These are phyloP conservation scores for Thecophora atra DNA, from an alignment of 2,888 invertebrate species.

Conservation along the genomic window DNA sequence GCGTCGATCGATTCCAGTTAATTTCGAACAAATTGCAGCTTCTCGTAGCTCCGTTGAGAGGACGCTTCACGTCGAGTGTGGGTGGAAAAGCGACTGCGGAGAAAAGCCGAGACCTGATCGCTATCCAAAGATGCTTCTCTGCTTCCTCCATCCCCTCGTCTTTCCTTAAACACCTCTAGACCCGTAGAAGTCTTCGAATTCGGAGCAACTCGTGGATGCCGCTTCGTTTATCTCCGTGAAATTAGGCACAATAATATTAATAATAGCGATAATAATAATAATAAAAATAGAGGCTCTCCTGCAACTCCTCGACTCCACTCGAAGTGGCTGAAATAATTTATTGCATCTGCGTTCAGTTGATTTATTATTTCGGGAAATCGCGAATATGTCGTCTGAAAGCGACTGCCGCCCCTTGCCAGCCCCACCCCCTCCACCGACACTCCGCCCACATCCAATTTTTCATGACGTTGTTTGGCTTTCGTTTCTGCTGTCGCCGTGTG, in stretches of 20 bases:
- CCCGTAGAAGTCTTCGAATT: too few species aligned
- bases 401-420: not conserved
- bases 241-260: too few species aligned
- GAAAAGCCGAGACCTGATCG: not conserved
- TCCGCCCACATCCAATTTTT: slow-evolving; percentile 32
- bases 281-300: not conserved
- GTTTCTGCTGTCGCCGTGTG: not conserved
- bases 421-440: not conserved
- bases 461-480: slow-evolving; percentile 29
- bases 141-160: too few species aligned
- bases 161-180: too few species aligned
- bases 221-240: too few species aligned
- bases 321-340: slow-evolving; percentile 22
- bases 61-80: not conserved
- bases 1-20: slow-evolving; percentile 20
- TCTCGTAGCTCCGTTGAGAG: not conserved
- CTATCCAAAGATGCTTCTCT: not conserved
- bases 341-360: slow-evolving; percentile 19
- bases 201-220: too few species aligned
- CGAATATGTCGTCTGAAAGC: slow-evolving; percentile 19
- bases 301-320: not conserved
- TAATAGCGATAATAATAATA: not conserved
- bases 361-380: slow-evolving; percentile 27
- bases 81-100: not conserved
- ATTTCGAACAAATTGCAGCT: slow-evolving; percentile 25